A percentile compares a stretch with the other conserved stretches of the same genome.
phyloP scores from a whole-genome alignment of 2,797 vertebrate genomes.

The Mormyrops attenuatus region DNA sequence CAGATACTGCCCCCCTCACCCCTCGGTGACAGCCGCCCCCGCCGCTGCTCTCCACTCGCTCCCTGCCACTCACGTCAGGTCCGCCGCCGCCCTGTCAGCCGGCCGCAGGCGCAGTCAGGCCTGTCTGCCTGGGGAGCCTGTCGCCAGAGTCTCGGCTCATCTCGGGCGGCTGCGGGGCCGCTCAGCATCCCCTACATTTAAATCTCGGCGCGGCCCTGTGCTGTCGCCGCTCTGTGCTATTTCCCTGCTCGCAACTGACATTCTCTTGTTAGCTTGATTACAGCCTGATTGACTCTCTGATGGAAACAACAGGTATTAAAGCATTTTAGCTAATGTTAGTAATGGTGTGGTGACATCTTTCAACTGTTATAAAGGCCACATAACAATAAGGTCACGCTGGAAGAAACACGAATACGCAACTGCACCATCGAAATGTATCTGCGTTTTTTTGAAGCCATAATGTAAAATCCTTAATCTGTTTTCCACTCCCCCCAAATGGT shows the following conservation, averaged over 20 bases:
- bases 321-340: background rate
- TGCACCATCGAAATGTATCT: background rate
- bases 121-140: background rate
- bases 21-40: constrained; percentile 10
- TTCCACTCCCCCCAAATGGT: constrained; percentile 16
- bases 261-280: background rate
- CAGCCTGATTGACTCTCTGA: background rate
- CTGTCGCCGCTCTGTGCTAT: background rate
- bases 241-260: background rate
- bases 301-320: background rate
- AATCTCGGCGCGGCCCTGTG: background rate
- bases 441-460: background rate
- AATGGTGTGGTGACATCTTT: background rate
- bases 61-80: background rate
- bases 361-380: background rate
- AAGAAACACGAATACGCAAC: background rate
- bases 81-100: constrained; percentile 10
- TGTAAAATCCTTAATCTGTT: background rate
- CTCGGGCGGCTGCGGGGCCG: background rate
- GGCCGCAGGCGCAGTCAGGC: background rate
- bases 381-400: background rate
- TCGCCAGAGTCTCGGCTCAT: background rate
- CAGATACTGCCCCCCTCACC: background rate
- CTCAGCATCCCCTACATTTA: background rate
- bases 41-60: background rate